A percentile compares a stretch with the other conserved stretches of the same genome.
These are phyloP conservation scores for Venustaconcha ellipsiformis DNA, from an alignment of 1,140 invertebrate species.

Conservation along the genomic window DNA sequence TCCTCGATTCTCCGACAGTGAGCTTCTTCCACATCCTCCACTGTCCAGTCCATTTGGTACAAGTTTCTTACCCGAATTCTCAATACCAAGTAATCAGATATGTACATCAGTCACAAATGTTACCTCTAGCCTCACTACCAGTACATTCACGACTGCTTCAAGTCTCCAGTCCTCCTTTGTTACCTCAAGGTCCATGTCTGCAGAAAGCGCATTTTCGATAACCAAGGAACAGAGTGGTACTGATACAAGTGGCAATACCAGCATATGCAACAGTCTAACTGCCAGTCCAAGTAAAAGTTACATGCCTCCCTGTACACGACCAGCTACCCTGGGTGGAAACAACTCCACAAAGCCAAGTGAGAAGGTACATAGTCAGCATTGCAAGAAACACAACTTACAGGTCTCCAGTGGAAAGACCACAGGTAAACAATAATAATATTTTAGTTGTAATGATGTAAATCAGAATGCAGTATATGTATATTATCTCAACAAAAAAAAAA, in stretches of 20 bases:
- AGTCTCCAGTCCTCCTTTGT: slow-evolving; percentile 25
- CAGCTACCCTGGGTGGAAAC: slow-evolving; percentile 58
- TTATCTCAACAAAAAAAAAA: too few species aligned
- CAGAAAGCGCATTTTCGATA: neutral
- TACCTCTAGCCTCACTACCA: slow-evolving; percentile 41
- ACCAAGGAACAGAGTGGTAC: slow-evolving; percentile 15
- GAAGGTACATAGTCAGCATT: slow-evolving; percentile 40
- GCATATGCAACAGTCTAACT: slow-evolving; percentile 20
- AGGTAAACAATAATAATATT: too few species aligned
- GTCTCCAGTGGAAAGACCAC: slow-evolving; percentile 23
- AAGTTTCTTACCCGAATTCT: slow-evolving; percentile 45
- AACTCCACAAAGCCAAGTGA: slow-evolving; percentile 23
- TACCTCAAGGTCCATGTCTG: slow-evolving; percentile 13
- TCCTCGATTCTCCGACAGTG: slow-evolving; percentile 51
- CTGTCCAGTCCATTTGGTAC: slow-evolving; percentile 41
- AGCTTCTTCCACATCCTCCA: slow-evolving; percentile 54
- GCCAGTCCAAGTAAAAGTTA: slow-evolving; percentile 14
- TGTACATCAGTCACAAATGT: slow-evolving; percentile 34
- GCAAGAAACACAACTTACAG: slow-evolving; percentile 39
- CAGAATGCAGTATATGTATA: too few species aligned
- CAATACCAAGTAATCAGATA: slow-evolving; percentile 41
- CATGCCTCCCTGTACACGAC: slow-evolving; percentile 54
- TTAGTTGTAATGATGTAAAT: too few species aligned
- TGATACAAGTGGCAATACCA: slow-evolving; percentile 11
- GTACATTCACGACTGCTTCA: slow-evolving; percentile 49